Conservation (phyloP, 1,140 invertebrate genomes). For the Drosophila willistoni region DNA sequence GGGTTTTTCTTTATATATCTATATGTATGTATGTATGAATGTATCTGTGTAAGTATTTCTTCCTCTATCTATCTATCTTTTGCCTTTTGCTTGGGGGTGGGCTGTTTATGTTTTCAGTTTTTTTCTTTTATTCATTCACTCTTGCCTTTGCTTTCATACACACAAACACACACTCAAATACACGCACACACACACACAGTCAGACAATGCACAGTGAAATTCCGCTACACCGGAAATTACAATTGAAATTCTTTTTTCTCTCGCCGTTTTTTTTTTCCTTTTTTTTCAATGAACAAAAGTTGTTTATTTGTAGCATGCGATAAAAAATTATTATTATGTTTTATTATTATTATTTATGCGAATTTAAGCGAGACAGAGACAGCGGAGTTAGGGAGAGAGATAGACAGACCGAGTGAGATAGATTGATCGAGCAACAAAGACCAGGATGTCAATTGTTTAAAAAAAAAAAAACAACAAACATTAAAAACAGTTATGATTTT, state of each 20-base stretch:
- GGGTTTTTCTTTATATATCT: conserved; percentile 23
- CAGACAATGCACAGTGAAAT: conserved; percentile 64
- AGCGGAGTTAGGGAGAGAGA: background rate
- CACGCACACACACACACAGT: conserved; percentile 23
- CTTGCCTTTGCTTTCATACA: conserved; percentile 33
- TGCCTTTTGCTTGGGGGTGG: conserved; percentile 38
- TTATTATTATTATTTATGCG: conserved; percentile 46
- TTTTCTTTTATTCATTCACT: conserved; percentile 20
- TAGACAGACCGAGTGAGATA: background rate
- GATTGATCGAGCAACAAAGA: conserved; percentile 38
- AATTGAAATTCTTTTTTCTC: conserved; percentile 70
- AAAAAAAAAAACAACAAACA: conserved; percentile 27
- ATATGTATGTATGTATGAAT: no score
- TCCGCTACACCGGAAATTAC: conserved; percentile 77
- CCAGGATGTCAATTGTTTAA: conserved; percentile 50
- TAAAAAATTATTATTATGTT: conserved; percentile 51
- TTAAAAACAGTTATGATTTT: conserved; percentile 34
- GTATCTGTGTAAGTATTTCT: background rate
- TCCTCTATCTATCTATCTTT: background rate
- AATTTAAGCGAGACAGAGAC: conserved; percentile 10
- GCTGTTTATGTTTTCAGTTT: conserved; percentile 64
- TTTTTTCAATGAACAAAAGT: conserved; percentile 31
- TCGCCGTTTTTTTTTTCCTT: conserved; percentile 14
- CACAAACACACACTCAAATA: conserved; percentile 18
- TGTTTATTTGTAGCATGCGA: conserved; percentile 33